A percentile compares a stretch with the other conserved stretches of the same genome.
Evolutionary conservation across 2,113 vertebrate genomes (phyloP).

Genomic region (Heloderma charlesbogerti): DNA sequence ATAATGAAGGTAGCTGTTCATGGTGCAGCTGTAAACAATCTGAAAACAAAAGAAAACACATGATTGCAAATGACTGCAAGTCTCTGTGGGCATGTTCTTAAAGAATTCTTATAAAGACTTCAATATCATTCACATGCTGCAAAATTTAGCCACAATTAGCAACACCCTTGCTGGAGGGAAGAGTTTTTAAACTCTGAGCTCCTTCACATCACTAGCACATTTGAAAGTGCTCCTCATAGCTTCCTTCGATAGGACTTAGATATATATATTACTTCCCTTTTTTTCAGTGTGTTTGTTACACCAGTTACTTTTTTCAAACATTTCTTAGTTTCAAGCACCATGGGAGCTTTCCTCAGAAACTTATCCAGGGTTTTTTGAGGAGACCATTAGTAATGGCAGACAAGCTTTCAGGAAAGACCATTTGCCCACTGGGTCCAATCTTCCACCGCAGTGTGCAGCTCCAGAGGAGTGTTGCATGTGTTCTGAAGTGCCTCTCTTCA

Average conservation of each 20-base stretch:
- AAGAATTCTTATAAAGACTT: slow-evolving; percentile 35
- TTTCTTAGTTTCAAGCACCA: neutral
- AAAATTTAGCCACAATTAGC: slow-evolving; percentile 29
- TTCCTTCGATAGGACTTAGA: neutral
- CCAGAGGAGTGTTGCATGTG: neutral
- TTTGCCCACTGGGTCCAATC: too few relatives aligned
- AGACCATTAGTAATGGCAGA: neutral
- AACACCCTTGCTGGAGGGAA: slow-evolving; percentile 19
- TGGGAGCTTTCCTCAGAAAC: neutral
- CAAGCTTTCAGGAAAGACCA: neutral
- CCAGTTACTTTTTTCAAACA: neutral
- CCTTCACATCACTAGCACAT: neutral
- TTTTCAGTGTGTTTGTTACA: too few relatives aligned
- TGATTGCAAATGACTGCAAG: neutral
- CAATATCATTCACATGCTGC: slow-evolving; percentile 8
- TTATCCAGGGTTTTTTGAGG: too few relatives aligned
- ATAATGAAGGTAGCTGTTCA: slow-evolving; percentile 32
- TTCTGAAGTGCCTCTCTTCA: neutral
- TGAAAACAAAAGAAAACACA: slow-evolving; percentile 37
- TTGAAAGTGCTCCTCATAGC: neutral
- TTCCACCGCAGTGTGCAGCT: neutral
- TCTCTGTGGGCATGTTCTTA: neutral
- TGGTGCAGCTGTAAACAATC: slow-evolving; percentile 11
- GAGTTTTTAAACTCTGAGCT: slow-evolving; percentile 11
- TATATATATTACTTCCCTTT: neutral